Conservation (phyloP, 2,888 invertebrate species). For the Rhingia rostrata region DNA sequence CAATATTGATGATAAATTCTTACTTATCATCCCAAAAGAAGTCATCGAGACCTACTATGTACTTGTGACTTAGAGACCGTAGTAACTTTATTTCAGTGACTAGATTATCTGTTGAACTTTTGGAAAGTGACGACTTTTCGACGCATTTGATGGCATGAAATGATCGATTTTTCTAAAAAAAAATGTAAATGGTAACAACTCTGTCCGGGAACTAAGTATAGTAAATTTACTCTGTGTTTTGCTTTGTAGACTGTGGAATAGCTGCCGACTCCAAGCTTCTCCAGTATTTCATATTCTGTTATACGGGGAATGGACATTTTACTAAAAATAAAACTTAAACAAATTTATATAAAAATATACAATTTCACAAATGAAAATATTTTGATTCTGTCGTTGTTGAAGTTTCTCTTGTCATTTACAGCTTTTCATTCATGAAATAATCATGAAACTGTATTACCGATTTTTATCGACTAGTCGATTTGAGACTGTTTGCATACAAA, state of each 20-base stretch:
- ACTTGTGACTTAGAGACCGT: slow-evolving; percentile 90
- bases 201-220: background rate
- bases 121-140: slow-evolving; percentile 88
- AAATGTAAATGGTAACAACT: slow-evolving; percentile 79
- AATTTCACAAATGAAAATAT: slow-evolving; percentile 11
- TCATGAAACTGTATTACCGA: slow-evolving; percentile 15
- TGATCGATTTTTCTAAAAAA: slow-evolving; percentile 86
- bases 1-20: slow-evolving; percentile 51
- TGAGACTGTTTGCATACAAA: too few species aligned
- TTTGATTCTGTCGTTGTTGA: slow-evolving; percentile 32
- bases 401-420: slow-evolving; percentile 15
- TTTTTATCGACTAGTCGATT: too few species aligned
- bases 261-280: slow-evolving; percentile 91
- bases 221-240: slow-evolving; percentile 79
- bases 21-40: slow-evolving; percentile 91
- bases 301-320: slow-evolving; percentile 82
- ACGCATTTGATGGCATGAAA: slow-evolving; percentile 93
- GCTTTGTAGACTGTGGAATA: slow-evolving; percentile 94
- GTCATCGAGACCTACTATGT: slow-evolving; percentile 92
- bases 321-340: background rate
- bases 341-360: slow-evolving; percentile 4
- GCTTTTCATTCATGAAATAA: background rate
- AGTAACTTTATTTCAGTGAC: slow-evolving; percentile 92
- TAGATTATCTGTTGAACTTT: slow-evolving; percentile 90
- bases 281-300: slow-evolving; percentile 88